Evolutionary conservation across 92 coral and sea anemone genomes (phyloP).

Genomic region (Ricordea florida): DNA sequence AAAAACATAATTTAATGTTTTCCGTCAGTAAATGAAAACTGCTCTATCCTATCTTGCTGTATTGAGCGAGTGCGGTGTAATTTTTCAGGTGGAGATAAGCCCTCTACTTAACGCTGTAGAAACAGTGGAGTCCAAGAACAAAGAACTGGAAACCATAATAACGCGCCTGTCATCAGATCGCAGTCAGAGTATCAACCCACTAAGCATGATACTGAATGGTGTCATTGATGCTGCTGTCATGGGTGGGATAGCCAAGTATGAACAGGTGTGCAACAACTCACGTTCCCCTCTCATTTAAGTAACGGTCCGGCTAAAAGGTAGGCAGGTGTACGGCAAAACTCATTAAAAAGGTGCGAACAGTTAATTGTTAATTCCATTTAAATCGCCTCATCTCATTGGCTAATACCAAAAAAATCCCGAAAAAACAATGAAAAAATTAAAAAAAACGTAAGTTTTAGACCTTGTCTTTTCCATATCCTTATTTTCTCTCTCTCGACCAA

Average conservation of each 20-base stretch:
- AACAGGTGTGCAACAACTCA: slow-evolving; percentile 49
- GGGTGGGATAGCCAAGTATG: slow-evolving; percentile 95
- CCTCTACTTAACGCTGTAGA: slow-evolving; percentile 95
- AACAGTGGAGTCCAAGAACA: slow-evolving; percentile 90
- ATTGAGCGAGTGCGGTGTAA: background rate
- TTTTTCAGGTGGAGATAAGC: slow-evolving; percentile 78
- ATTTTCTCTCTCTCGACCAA: no score
- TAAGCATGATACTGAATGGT: slow-evolving; percentile 95
- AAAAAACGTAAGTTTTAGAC: no score
- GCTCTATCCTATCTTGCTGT: background rate
- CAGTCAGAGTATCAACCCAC: slow-evolving; percentile 77
- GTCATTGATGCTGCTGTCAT: slow-evolving; percentile 98
- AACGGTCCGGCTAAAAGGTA: slow-evolving; percentile 75
- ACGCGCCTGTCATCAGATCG: slow-evolving; percentile 67
- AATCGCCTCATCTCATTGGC: no score
- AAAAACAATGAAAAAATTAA: no score
- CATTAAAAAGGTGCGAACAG: no score
- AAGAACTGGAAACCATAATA: slow-evolving; percentile 74
- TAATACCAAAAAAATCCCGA: no score
- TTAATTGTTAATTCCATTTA: no score
- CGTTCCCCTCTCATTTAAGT: background rate
- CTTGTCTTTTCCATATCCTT: no score
- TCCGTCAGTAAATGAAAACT: no score
- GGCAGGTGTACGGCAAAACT: slow-evolving; percentile 67
- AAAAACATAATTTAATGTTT: no score